phyloP scores from a whole-genome alignment of 1,140 invertebrate genomes.

The Glomeris maerens region DNA sequence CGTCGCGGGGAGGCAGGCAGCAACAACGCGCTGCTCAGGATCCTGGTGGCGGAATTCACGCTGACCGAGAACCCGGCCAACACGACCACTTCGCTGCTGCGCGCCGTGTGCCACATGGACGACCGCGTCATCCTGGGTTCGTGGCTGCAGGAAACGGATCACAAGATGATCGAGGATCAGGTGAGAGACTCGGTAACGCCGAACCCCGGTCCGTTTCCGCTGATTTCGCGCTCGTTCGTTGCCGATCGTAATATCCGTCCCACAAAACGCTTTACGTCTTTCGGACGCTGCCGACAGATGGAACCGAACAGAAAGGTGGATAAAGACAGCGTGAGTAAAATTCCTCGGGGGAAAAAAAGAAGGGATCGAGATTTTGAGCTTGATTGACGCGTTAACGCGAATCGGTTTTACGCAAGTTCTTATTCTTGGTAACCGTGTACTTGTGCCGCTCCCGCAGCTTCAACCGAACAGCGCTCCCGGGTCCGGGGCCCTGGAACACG shows the following conservation, averaged over 20 bases:
- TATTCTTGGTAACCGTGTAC: no score
- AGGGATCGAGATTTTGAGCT: no score
- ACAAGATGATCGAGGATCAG: slow-evolving; percentile 94
- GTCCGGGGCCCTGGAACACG: slow-evolving; percentile 89
- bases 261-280: no score
- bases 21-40: slow-evolving; percentile 68
- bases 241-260: no score
- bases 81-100: slow-evolving; percentile 77
- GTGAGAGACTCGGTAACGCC: no score
- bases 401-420: no score
- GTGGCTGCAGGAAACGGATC: slow-evolving; percentile 87
- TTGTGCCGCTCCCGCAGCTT: slow-evolving; percentile 51
- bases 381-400: no score
- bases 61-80: slow-evolving; percentile 87
- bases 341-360: no score
- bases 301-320: slow-evolving; percentile 35
- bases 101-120: slow-evolving; percentile 75
- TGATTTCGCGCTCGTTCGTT: no score
- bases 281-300: slow-evolving; percentile 24
- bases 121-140: slow-evolving; percentile 74
- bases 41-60: slow-evolving; percentile 95
- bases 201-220: no score
- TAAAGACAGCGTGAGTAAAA: slow-evolving; percentile 33
- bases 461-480: slow-evolving; percentile 84
- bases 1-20: no score